phyloP scores from a whole-genome alignment of 2,888 invertebrate genomes.

The Autographa gamma region DNA sequence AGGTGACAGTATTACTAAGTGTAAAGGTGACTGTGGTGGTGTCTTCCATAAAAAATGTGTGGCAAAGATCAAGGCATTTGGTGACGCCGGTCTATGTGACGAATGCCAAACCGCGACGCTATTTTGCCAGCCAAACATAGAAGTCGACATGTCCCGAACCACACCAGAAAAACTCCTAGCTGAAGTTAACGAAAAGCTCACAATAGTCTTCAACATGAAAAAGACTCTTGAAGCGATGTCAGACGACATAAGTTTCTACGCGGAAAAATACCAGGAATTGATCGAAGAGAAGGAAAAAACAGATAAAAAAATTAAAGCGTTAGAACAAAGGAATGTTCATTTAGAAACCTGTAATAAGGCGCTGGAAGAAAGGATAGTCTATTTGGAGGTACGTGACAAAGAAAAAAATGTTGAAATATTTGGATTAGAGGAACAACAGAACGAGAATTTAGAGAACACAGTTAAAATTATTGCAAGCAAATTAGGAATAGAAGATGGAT shows the following conservation, averaged over 20 bases:
- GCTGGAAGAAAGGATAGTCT: constrained; percentile 11
- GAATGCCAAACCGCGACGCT: constrained; percentile 13
- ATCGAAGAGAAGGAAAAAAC: constrained; percentile 23
- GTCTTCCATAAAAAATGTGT: constrained; percentile 16
- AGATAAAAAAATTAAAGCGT: constrained; percentile 17
- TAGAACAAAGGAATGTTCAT: constrained; percentile 17
- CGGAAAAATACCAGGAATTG: constrained; percentile 22
- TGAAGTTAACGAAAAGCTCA: constrained; percentile 20
- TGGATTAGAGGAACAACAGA: background rate
- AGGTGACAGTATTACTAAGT: background rate
- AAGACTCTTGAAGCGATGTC: constrained; percentile 21
- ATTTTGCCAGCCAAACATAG: background rate
- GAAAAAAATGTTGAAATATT: background rate
- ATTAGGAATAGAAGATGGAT: background rate
- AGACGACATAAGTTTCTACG: constrained; percentile 27
- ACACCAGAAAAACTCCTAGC: constrained; percentile 17
- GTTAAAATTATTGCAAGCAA: background rate
- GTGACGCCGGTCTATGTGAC: constrained; percentile 12
- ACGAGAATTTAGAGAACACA: background rate
- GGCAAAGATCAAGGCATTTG: constrained; percentile 8
- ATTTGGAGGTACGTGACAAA: background rate
- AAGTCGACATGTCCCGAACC: background rate
- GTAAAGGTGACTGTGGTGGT: constrained; percentile 11
- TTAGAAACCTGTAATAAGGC: constrained; percentile 12
- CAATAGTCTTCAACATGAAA: constrained; percentile 20